Evolutionary conservation across 2,888 invertebrate genomes (phyloP).

Genomic region (Pachydiplax longipennis): DNA sequence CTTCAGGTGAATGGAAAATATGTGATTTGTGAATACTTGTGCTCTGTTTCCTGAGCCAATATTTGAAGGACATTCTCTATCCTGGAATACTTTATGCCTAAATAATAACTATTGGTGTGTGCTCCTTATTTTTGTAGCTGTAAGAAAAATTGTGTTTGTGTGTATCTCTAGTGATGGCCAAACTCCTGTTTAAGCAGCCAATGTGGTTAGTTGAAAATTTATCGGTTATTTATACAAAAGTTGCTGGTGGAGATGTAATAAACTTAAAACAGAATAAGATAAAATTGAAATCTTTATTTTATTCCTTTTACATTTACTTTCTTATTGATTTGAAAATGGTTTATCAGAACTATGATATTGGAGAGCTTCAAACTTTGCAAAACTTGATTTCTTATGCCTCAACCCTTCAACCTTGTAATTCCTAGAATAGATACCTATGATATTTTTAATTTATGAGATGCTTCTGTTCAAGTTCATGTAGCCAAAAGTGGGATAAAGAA

Average conservation of each 20-base stretch:
- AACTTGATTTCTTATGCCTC: no score
- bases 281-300: background rate
- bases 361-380: no score
- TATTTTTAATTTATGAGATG: no score
- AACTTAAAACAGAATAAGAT: background rate
- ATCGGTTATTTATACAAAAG: conserved; percentile 7
- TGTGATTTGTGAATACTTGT: conserved; percentile 5
- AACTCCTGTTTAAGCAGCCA: conserved; percentile 13
- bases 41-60: background rate
- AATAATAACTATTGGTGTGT: conserved; percentile 35
- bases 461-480: no score
- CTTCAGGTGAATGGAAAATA: background rate
- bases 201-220: conserved; percentile 13
- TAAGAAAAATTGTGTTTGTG: conserved; percentile 13
- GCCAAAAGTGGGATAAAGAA: no score
- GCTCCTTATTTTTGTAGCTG: conserved; percentile 26
- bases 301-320: background rate
- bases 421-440: no score
- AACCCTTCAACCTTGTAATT: no score
- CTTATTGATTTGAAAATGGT: background rate
- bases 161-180: conserved; percentile 37
- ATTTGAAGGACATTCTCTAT: background rate
- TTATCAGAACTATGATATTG: no score
- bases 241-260: conserved; percentile 16
- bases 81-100: background rate